Percentiles rank a stretch among this genome's conserved stretches.
Conservation (phyloP, 2,113 vertebrate genomes). For the Pardalotus punctatus region DNA sequence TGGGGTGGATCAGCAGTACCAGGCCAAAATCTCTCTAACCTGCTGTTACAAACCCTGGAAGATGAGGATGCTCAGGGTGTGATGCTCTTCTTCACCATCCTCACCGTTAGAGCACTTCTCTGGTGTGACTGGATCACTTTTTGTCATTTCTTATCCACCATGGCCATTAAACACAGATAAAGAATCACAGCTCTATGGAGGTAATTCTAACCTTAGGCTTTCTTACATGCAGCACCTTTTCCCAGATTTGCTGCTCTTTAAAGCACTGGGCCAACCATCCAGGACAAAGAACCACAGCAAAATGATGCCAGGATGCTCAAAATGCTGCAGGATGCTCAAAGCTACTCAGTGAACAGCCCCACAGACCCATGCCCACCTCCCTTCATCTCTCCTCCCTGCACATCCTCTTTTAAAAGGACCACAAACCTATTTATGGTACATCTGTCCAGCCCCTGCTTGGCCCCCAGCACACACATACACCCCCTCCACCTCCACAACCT, state of each 20-base stretch:
- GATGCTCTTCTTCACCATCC: neutral
- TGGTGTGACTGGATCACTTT: neutral
- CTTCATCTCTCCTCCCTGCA: fast-evolving
- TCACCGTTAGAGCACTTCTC: neutral
- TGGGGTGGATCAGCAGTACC: neutral
- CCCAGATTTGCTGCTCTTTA: neutral
- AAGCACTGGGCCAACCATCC: neutral
- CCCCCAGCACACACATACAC: neutral
- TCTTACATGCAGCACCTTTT: neutral
- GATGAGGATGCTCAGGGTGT: neutral
- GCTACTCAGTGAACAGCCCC: neutral
- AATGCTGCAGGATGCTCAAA: neutral
- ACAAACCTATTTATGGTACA: neutral
- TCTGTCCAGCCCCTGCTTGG: neutral
- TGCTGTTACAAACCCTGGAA: neutral
- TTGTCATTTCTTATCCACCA: neutral
- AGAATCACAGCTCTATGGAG: neutral
- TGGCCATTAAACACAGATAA: neutral
- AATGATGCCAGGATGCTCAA: too few species aligned
- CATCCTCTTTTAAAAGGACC: neutral
- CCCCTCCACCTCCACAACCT: too few species aligned
- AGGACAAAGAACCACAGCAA: neutral
- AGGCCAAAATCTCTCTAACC: neutral
- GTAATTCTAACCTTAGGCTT: neutral
- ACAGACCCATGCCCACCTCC: neutral